Conservation (phyloP, 2,888 invertebrate genomes). For the Latheticus oryzae region DNA sequence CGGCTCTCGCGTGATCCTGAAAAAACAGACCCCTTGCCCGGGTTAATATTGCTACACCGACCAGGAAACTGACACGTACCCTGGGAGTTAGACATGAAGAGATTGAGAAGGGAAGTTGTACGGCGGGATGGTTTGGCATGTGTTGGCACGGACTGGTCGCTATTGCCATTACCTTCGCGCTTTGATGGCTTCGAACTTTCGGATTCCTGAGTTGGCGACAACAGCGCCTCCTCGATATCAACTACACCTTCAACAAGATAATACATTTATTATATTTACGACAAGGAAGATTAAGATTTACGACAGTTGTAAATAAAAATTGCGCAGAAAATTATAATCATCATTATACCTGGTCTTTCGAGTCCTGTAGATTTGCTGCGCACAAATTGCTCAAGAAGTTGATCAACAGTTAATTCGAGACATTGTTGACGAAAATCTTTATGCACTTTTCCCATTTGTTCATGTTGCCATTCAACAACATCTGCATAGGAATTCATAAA, state of each 20-base stretch:
- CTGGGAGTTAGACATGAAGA: slow-evolving; percentile 96
- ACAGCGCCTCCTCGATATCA: slow-evolving; percentile 60
- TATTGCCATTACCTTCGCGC: slow-evolving; percentile 72
- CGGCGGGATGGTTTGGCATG: slow-evolving; percentile 87
- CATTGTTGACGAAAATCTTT: slow-evolving; percentile 93
- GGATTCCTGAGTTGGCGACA: slow-evolving; percentile 59
- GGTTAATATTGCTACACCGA: slow-evolving; percentile 60
- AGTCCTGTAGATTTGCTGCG: slow-evolving; percentile 92
- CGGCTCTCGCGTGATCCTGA: slow-evolving; percentile 70
- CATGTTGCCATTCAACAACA: slow-evolving; percentile 89
- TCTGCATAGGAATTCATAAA: slow-evolving; percentile 91
- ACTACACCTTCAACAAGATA: slow-evolving; percentile 57
- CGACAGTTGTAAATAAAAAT: not conserved
- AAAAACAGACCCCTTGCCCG: slow-evolving; percentile 80
- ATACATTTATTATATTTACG: slow-evolving; percentile 2
- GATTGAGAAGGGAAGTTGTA: slow-evolving; percentile 93
- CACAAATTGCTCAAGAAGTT: slow-evolving; percentile 91
- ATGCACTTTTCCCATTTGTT: slow-evolving; percentile 92
- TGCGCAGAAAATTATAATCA: too few relatives aligned
- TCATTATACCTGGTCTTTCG: slow-evolving; percentile 94
- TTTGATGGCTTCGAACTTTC: slow-evolving; percentile 70
- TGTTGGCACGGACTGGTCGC: slow-evolving; percentile 66
- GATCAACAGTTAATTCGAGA: slow-evolving; percentile 91
- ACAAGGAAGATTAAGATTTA: not conserved
- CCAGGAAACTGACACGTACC: slow-evolving; percentile 70